phyloP scores from a whole-genome alignment of 2,888 invertebrate species.

The Mesochorus sp. region DNA sequence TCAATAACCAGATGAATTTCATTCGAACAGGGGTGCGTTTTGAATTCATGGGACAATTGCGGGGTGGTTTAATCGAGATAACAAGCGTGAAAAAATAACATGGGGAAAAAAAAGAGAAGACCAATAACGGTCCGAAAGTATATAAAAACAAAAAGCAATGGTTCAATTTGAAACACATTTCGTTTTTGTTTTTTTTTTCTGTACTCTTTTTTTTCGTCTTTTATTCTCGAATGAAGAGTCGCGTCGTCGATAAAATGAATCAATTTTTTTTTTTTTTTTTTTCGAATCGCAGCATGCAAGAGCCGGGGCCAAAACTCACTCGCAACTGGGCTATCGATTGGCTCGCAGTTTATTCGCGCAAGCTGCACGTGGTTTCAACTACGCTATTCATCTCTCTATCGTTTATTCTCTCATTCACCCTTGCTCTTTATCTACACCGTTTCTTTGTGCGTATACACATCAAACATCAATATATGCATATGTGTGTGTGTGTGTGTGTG shows the following conservation, averaged over 20 bases:
- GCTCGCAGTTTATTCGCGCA: slow-evolving; percentile 40
- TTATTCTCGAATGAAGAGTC: neutral
- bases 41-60: no score
- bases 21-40: neutral
- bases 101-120: no score
- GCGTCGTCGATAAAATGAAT: slow-evolving; percentile 7
- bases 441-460: neutral
- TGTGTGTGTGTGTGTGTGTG: slow-evolving; percentile 8
- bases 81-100: no score
- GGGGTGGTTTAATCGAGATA: no score
- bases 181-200: neutral
- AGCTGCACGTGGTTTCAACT: slow-evolving; percentile 39
- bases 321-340: slow-evolving; percentile 38
- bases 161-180: neutral
- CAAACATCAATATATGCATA: neutral
- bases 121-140: no score
- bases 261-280: slow-evolving; percentile 12
- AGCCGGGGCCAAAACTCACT: slow-evolving; percentile 16
- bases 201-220: neutral
- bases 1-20: no score
- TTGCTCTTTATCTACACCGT: slow-evolving; percentile 31
- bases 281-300: no score
- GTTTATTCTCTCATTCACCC: slow-evolving; percentile 60
- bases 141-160: neutral
- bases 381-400: slow-evolving; percentile 52